Evolutionary conservation across 2,888 invertebrate species (phyloP), one percentile per base, ranked within the genome.

Genomic region (Trichogramma evanescens): DNA sequence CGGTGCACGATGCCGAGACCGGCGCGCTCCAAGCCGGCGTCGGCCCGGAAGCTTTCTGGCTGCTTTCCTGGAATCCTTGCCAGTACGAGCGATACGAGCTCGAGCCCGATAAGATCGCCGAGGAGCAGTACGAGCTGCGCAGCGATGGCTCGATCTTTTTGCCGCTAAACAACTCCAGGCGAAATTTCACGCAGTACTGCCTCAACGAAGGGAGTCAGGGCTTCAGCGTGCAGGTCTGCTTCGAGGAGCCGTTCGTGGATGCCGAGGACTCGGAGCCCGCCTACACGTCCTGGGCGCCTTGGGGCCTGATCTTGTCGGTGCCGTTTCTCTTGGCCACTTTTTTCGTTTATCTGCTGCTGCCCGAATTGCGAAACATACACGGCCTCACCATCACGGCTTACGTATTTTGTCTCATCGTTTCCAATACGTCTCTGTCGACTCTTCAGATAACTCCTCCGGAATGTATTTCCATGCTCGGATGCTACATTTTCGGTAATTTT

Each of bases 281-380:
- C 51, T 43, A 40, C 38, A 40, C 38, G 10, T 2, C 26, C 26
- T 26, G 1, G 26, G 26, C 26, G 26, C 66, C 70, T 1, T 9
- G 68, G 1, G 72, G 71, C 3, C 64, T 75, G 69, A 61, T 73
- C 8, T 56, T 77, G 1, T 79, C 78, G 2, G 62, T 71, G 26
- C 71, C 74, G 0, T 78, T 75, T 42, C 66, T 79, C 0, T 2
- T 76, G 6, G 61, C 65, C 2, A 78, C 78, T 0, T 70, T 76
- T 8, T 9, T 75, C 44, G 70, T 76, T 39, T 78, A 78, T 54
- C 65, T 68, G 7, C 45, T 75, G 8, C 53, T 78, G 4, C 73
- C 75, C 1, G 73, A 77, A 48, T 61, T 78, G 54, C 65, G 66
- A 50, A 79, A 76, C 52, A 68, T 78, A 57, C 78, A 78, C 41